These are phyloP conservation scores for Neosalanx taihuensis DNA, from an alignment of 2,797 vertebrate species.

Conservation along the genomic window DNA sequence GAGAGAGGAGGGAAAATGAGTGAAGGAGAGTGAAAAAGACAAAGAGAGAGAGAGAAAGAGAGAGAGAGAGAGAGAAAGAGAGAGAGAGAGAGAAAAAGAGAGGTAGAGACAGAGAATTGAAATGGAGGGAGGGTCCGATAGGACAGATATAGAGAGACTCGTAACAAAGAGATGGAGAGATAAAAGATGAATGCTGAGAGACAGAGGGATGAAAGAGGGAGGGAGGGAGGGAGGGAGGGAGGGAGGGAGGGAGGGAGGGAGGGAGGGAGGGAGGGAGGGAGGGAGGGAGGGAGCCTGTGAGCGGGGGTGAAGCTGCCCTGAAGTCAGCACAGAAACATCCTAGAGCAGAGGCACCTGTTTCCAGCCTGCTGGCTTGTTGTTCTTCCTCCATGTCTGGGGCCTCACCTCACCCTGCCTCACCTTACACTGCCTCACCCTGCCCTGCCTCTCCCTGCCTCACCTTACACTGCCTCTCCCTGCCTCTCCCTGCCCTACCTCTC, in stretches of 20 bases:
- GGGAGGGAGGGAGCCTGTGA: conserved; percentile 40
- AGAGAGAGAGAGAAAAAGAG: not conserved
- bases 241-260: conserved; percentile 35
- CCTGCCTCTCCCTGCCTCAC: conserved; percentile 23
- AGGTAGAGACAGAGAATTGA: not conserved
- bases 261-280: not conserved
- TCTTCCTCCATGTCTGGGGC: conserved; percentile 54
- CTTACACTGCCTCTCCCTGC: conserved; percentile 61
- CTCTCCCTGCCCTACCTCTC: conserved; percentile 70
- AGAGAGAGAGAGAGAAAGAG: not conserved
- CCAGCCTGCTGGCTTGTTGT: conserved; percentile 70
- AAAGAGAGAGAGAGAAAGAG: conserved; percentile 42
- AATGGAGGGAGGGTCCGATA: conserved; percentile 13
- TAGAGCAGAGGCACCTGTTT: conserved; percentile 65
- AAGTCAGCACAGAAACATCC: too few relatives aligned
- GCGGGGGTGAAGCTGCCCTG: too few relatives aligned
- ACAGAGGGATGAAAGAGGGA: conserved; percentile 6
- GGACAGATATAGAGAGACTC: not conserved
- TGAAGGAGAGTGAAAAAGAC: too few relatives aligned
- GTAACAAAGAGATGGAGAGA: not conserved
- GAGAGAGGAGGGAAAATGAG: conserved; percentile 39
- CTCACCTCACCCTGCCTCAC: too few relatives aligned
- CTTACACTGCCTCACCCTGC: conserved; percentile 50
- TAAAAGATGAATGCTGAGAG: conserved; percentile 23
- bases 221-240: conserved; percentile 25